Percentiles rank a stretch among this genome's conserved stretches.
Conservation (phyloP, 2,797 vertebrate genomes). For the Anabacerthia variegaticeps region DNA sequence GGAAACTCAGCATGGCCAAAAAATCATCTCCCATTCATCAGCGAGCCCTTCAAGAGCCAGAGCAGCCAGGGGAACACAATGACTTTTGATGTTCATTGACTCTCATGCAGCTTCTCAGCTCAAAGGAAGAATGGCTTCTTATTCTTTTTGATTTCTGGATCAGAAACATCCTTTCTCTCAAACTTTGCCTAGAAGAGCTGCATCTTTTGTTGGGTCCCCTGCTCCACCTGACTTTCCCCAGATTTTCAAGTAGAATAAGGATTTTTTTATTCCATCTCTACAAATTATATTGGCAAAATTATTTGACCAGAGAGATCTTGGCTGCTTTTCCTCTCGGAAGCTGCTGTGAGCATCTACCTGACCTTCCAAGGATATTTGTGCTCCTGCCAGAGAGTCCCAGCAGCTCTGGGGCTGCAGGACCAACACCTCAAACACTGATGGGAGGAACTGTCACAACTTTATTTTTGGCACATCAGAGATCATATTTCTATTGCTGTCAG, state of each 20-base stretch:
- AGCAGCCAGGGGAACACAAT: neutral
- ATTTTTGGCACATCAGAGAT: neutral
- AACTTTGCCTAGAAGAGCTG: neutral
- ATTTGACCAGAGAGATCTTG: neutral
- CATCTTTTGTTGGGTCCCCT: neutral
- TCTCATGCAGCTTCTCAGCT: neutral
- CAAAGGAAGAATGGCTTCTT: neutral
- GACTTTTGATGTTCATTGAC: neutral
- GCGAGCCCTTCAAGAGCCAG: neutral
- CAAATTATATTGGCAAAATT: neutral
- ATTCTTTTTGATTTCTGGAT: neutral
- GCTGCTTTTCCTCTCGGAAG: neutral
- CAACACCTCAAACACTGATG: rapidly evolving
- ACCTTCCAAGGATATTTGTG: neutral
- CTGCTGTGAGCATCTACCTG: neutral
- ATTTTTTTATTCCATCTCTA: neutral
- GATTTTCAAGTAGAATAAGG: neutral
- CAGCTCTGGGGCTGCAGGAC: neutral
- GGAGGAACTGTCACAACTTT: neutral
- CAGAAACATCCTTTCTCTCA: neutral
- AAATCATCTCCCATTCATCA: slow-evolving; percentile 51
- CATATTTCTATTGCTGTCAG: neutral
- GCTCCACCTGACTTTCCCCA: neutral
- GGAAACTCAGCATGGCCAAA: neutral
- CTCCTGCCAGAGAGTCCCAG: neutral